Percentiles rank a stretch among this genome's conserved stretches.
Evolutionary conservation across 1,140 invertebrate genomes (phyloP).

Genomic region (Lycorma delicatula): DNA sequence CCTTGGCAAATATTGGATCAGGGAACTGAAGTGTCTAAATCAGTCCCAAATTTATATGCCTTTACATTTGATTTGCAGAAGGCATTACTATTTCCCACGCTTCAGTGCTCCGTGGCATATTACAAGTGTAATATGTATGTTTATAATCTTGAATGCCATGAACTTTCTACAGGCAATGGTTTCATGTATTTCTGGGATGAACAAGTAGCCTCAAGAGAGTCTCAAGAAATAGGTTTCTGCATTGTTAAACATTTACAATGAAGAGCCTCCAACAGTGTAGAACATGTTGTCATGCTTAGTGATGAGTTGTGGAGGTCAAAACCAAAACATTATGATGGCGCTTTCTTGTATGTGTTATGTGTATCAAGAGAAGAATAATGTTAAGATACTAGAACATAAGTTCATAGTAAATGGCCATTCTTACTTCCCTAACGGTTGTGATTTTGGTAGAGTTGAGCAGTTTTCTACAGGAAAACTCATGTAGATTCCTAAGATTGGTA

Average conservation of each 20-base stretch:
- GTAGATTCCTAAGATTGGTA: constrained; percentile 1
- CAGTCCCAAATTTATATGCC: no score
- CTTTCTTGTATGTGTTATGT: constrained; percentile 19
- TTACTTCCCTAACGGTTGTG: constrained; percentile 12
- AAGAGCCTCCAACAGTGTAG: constrained; percentile 12
- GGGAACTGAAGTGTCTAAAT: no score
- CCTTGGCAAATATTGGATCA: no score
- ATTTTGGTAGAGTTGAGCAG: constrained; percentile 11
- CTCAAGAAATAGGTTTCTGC: constrained; percentile 27
- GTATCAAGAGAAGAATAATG: constrained; percentile 15
- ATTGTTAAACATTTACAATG: constrained; percentile 21
- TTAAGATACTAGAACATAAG: constrained; percentile 22
- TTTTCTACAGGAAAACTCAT: background rate
- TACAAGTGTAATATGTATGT: no score
- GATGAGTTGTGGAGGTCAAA: constrained; percentile 21
- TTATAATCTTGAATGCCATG: no score
- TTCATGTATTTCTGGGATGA: constrained; percentile 27
- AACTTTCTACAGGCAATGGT: no score
- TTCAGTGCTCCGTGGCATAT: no score
- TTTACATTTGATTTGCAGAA: no score
- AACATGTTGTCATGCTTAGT: no score
- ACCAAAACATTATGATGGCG: constrained; percentile 23
- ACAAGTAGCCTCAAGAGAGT: constrained; percentile 25
- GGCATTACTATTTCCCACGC: no score
- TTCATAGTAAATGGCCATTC: constrained; percentile 22